Conservation (phyloP, 2,113 vertebrate species). For the Microcebus tavaratra region DNA sequence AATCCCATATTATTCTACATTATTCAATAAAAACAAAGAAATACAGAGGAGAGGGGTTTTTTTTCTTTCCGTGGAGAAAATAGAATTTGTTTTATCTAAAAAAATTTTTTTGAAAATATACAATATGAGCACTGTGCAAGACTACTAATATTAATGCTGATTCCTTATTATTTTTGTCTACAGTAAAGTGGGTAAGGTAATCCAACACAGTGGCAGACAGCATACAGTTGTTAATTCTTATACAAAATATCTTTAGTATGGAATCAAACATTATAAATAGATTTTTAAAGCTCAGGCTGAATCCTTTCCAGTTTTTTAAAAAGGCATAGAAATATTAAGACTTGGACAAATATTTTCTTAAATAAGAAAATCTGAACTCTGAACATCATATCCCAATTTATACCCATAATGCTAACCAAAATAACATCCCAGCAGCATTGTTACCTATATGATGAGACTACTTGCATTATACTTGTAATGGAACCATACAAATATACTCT, state of each 20-base stretch:
- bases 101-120: constrained; percentile 47
- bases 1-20: constrained; percentile 26
- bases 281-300: neutral
- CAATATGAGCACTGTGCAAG: constrained; percentile 38
- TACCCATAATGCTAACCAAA: constrained; percentile 32
- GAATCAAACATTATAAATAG: constrained; percentile 38
- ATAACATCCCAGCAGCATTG: neutral
- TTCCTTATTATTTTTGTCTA: constrained; percentile 44
- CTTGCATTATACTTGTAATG: neutral
- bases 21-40: constrained; percentile 45
- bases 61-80: neutral
- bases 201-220: constrained; percentile 48
- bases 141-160: constrained; percentile 41
- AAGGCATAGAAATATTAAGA: constrained; percentile 54
- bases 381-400: constrained; percentile 34
- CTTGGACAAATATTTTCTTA: constrained; percentile 33
- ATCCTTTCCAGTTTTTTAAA: neutral
- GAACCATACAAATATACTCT: neutral
- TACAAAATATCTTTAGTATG: neutral
- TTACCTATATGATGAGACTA: constrained; percentile 36
- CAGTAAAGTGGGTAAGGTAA: constrained; percentile 31
- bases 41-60: neutral
- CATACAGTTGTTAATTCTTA: constrained; percentile 42
- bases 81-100: neutral
- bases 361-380: constrained; percentile 49